phyloP scores from a whole-genome alignment of 2,797 vertebrate genomes.

The Lepidocolaptes lacrymiger region DNA sequence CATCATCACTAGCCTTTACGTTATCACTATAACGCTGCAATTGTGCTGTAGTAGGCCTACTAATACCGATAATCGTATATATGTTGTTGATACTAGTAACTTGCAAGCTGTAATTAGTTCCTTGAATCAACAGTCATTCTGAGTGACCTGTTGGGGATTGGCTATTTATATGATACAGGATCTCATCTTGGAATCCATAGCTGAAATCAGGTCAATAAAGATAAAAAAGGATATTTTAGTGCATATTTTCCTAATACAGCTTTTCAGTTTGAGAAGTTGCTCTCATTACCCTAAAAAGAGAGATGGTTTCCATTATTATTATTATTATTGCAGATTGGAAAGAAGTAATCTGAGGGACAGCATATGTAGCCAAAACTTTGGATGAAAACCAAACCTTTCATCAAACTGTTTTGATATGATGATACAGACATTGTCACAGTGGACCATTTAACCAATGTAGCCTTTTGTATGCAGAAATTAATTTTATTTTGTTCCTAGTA shows the following conservation, averaged over 20 bases:
- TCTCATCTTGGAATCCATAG: background rate
- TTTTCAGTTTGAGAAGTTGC: background rate
- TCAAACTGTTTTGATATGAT: background rate
- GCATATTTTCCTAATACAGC: background rate
- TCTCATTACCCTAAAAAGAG: background rate
- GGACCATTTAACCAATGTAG: background rate
- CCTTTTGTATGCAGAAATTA: background rate
- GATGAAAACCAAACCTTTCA: background rate
- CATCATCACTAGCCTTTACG: background rate
- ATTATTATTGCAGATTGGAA: background rate
- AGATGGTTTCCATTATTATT: background rate
- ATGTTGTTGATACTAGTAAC: background rate
- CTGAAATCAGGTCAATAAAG: background rate
- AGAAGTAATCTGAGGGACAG: background rate
- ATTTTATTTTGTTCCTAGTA: background rate
- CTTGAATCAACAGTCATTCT: background rate
- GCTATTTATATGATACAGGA: background rate
- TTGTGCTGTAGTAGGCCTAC: background rate
- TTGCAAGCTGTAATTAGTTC: background rate
- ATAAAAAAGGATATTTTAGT: background rate
- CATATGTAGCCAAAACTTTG: background rate
- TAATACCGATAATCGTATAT: background rate
- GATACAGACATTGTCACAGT: fast-evolving
- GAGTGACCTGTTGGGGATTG: background rate
- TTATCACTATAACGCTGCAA: background rate